Evolutionary conservation across 1,140 invertebrate species (phyloP), one percentile per base, ranked within the genome.

Genomic region (Parapsyche elsis): DNA sequence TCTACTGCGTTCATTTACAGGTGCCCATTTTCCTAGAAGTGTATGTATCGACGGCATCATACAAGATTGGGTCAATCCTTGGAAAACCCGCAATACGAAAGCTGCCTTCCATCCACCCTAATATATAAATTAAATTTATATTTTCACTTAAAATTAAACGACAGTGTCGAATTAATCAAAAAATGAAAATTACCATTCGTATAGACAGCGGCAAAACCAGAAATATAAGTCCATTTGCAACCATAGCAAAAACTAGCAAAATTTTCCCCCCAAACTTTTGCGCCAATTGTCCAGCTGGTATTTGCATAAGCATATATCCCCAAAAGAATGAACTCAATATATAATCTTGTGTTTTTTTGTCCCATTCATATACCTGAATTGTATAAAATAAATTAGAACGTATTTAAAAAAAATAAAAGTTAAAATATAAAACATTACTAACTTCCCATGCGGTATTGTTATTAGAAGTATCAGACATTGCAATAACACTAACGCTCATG

Each of bases 51-150:
- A 91, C 0, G 96, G 95, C 84, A 94, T 94, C 0, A 94, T 89
- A 14, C 95, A 92, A 0, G 95, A 95, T 88, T 97, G 92, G n/a
- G 90, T 90, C 0, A 97, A 85, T 0, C 96, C 96, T 87, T 83
- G 80, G 9, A 83, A 7, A 26, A 81, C 38, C 30, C 81, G 59
- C 19, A 81, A 16, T n/a, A 5, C 59, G 14, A 64, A 74, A n/a
- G 80, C 57, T 30, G 76, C 76, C 71, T 81, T 81, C 81, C 81
- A 83, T n/a, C 59, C 76, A 16, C 81, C 81, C 81, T 83, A 23
- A 73, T 80, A 57, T 19, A 61, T 64, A 45, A 45, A 49, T 71
- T 12, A 71, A 45, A 71, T 30, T 19, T 44, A 67, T 67, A 24
- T 45, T n/a, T n/a, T n/a, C n/a, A n/a, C n/a, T n/a, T 38, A 23